A percentile compares a stretch with the other conserved stretches of the same genome.
phyloP scores from a whole-genome alignment of 1,140 invertebrate genomes.

The Drosophila kikkawai region DNA sequence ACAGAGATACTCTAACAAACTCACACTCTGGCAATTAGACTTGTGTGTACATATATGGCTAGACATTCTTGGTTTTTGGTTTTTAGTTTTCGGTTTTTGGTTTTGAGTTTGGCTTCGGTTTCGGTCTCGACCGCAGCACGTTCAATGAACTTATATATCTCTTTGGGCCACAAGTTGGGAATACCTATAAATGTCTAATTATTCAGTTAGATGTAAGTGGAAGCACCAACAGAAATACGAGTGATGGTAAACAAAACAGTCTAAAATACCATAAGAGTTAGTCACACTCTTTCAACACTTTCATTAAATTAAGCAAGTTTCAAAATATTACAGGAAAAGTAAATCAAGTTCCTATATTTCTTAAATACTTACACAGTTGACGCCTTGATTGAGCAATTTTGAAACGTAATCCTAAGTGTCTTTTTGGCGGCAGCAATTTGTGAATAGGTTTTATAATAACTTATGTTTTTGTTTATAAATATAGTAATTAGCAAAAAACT shows the following conservation, averaged over 20 bases:
- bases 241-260: not conserved
- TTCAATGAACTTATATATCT: conserved; percentile 64
- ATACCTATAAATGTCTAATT: conserved; percentile 64
- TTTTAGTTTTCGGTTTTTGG: conserved; percentile 39
- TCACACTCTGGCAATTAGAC: conserved; percentile 17
- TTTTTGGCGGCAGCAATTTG: conserved; percentile 41
- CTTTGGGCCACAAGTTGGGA: conserved; percentile 46
- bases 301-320: not conserved
- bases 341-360: not conserved
- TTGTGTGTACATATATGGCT: conserved; percentile 44
- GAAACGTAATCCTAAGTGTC: conserved; percentile 60
- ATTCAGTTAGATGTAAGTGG: conserved; percentile 40
- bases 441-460: not conserved
- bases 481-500: conserved; percentile 23
- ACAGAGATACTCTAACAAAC: conserved; percentile 28
- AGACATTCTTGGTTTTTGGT: conserved; percentile 31
- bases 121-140: conserved; percentile 30
- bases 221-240: conserved; percentile 27
- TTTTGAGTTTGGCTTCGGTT: conserved; percentile 36
- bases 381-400: conserved; percentile 47
- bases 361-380: conserved; percentile 59
- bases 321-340: not conserved
- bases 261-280: not conserved
- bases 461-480: conserved; percentile 2
- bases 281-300: not conserved